Percentiles rank a stretch among this genome's conserved stretches.
These are phyloP conservation scores for Cataglyphis albicans DNA, from an alignment of 2,888 invertebrate species.

Conservation along the genomic window DNA sequence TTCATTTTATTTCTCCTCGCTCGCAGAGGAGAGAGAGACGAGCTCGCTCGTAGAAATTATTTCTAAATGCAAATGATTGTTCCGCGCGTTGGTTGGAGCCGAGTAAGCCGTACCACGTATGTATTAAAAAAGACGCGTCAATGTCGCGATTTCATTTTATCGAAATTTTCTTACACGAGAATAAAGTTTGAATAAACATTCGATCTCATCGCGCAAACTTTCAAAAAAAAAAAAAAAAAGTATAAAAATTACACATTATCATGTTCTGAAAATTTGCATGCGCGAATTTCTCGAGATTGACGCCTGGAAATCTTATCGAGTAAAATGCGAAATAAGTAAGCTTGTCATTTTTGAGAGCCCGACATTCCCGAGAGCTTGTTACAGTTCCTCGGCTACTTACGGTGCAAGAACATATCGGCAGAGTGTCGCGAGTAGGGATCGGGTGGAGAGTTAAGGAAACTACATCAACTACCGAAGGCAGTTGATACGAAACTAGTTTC, in stretches of 20 bases:
- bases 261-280: conserved; percentile 22
- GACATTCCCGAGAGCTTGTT: conserved; percentile 60
- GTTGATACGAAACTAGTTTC: conserved; percentile 81
- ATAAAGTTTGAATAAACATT: conserved; percentile 21
- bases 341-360: conserved; percentile 16
- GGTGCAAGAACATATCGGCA: conserved; percentile 67
- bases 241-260: not conserved
- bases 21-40: conserved; percentile 9
- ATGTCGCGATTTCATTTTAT: conserved; percentile 48
- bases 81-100: conserved; percentile 21
- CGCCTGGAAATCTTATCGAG: not conserved
- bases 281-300: conserved; percentile 10
- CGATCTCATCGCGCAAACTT: not conserved
- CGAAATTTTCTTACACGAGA: conserved; percentile 18
- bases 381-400: conserved; percentile 61
- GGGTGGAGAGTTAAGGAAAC: conserved; percentile 74
- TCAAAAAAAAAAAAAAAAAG: conserved; percentile 1
- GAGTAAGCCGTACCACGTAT: conserved; percentile 46
- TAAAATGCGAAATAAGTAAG: conserved; percentile 27
- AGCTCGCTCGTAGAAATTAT: conserved; percentile 52
- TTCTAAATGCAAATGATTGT: conserved; percentile 54
- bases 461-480: conserved; percentile 73
- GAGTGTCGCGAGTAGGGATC: conserved; percentile 38
- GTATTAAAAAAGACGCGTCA: conserved; percentile 45
- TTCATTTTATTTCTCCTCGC: conserved; percentile 48